These are phyloP conservation scores for Sisyra terminalis DNA, from an alignment of 2,888 invertebrate genomes.

Conservation along the genomic window DNA sequence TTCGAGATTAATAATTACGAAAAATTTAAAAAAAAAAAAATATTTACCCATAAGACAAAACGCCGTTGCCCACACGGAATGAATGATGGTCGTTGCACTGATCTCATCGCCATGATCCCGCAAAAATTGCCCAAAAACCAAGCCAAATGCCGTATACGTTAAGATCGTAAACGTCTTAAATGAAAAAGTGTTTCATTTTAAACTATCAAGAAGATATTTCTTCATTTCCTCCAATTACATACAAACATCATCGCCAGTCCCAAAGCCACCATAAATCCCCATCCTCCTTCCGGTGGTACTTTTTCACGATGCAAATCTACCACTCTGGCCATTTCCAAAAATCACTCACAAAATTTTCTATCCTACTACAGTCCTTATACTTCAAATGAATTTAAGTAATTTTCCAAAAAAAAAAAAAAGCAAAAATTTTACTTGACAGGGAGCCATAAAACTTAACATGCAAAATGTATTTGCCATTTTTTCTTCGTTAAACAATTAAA, in stretches of 20 bases:
- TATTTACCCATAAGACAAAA: conserved; percentile 41
- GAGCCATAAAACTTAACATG: no score
- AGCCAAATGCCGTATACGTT: conserved; percentile 30
- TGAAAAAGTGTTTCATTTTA: no score
- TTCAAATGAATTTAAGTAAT: no score
- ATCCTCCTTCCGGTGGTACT: conserved; percentile 57
- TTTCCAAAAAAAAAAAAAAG: no score
- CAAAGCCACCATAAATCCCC: conserved; percentile 61
- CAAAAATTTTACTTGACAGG: no score
- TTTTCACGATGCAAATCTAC: no score
- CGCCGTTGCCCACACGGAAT: conserved; percentile 49
- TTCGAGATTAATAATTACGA: background rate
- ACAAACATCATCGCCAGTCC: conserved; percentile 61
- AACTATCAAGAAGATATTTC: background rate
- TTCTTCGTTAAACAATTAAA: no score
- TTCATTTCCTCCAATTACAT: conserved; percentile 27
- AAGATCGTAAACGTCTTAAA: conserved; percentile 2
- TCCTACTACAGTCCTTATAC: no score
- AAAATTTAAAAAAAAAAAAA: background rate
- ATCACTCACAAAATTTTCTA: no score
- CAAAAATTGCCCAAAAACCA: conserved; percentile 54
- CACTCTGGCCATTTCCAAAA: no score
- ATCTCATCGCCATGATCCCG: conserved; percentile 46
- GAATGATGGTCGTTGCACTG: conserved; percentile 50
- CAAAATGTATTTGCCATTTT: no score